phyloP scores from a whole-genome alignment of 2,888 invertebrate species.

The Tromatobia lineatoria region DNA sequence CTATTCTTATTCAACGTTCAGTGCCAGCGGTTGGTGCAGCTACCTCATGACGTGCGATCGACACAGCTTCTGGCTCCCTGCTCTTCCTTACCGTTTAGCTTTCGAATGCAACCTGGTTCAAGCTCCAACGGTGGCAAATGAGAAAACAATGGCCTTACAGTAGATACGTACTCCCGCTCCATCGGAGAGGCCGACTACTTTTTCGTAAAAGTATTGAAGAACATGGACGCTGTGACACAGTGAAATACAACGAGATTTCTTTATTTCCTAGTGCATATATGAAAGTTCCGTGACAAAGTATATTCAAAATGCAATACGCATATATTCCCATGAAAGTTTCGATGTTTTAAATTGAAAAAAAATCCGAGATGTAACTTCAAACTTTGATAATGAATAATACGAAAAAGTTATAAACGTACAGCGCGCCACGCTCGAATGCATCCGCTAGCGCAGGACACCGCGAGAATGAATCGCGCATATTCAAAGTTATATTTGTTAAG shows the following conservation, averaged over 20 bases:
- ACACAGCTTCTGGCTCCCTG: conserved; percentile 11
- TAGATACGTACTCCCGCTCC: not conserved
- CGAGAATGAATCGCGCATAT: too few relatives aligned
- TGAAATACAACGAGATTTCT: not conserved
- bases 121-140: conserved; percentile 8
- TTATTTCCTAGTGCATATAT: not conserved
- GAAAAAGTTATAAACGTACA: too few relatives aligned
- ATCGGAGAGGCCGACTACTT: not conserved
- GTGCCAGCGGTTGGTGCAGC: not conserved
- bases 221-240: not conserved
- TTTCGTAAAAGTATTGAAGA: conserved; percentile 7
- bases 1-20: conserved; percentile 36
- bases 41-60: not conserved
- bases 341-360: too few relatives aligned
- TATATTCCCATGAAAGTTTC: too few relatives aligned
- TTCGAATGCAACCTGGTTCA: conserved; percentile 1
- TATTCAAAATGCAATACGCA: too few relatives aligned
- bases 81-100: conserved; percentile 31
- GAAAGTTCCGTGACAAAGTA: not conserved
- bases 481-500: too few relatives aligned
- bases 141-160: conserved; percentile 29
- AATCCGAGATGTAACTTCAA: too few relatives aligned
- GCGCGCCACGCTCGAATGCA: too few relatives aligned
- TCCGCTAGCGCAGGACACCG: too few relatives aligned
- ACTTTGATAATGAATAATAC: too few relatives aligned